Evolutionary conservation across 2,797 vertebrate genomes (phyloP), one percentile per base, ranked within the genome.

Genomic region (Anas acuta): DNA sequence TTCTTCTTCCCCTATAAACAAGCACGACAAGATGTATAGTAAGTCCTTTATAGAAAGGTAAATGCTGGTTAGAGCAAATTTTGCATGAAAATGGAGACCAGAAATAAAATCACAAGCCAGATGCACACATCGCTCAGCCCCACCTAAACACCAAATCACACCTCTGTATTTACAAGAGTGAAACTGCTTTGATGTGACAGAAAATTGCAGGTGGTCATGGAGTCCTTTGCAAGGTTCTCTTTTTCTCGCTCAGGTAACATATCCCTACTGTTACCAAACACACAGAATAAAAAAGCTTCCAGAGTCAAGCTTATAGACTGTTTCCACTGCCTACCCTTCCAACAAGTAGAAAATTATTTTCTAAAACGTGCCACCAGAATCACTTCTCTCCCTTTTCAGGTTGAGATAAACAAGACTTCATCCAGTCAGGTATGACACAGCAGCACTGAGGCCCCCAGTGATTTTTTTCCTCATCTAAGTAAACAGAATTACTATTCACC

Each of bases 401-500:
- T 35, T 37, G 71, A 78, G 88, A 87, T 39, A 96, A 96, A 95
- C 92, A 94, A 87, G 86, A 53, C 57, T 89, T 74, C 66, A 82
- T 84, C 69, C 90, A 84, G 84, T 39, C 74, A 6, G 71, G 60
- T 84, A 96, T 96, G 96, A 96, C 95, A 96, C 96, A 96, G 96
- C 96, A 96, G 88, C 90, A 51, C 74, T 19, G 86, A 96, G 93
- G 93, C 89, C 82, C 93, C 81, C 19, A 25, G 90, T 92, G 94
- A 60, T 61, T 93, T 87, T 87, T 76, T 74, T 39, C 49, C 72
- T 96, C 78, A 69, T 65, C 75, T 84, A 94, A 93, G 92, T 92
- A 96, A 95, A 95, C 94, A 95, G 92, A 94, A 95, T 95, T 93
- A 79, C 95, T 64, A 90, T 96, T 96, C 93, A 93, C 90, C 88